Evolutionary conservation across 2,888 invertebrate genomes (phyloP).

Genomic region (Acutogordius australiensis): DNA sequence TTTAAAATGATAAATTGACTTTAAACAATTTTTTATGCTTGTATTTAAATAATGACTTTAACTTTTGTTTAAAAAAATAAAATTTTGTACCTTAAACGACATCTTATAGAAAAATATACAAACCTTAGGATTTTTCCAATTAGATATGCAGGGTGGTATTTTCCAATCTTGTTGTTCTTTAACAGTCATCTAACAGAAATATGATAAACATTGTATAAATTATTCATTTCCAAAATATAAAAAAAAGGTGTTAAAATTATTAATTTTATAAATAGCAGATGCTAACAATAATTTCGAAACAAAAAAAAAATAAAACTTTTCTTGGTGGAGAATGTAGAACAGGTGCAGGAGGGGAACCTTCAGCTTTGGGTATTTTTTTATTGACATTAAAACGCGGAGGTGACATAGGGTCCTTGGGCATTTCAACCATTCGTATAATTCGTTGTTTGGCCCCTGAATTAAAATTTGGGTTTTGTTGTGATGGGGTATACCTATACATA

Average conservation of each 20-base stretch:
- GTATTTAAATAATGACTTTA: too few relatives aligned
- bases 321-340: constrained; percentile 90
- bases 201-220: too few relatives aligned
- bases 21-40: too few relatives aligned
- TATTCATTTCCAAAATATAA: too few relatives aligned
- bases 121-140: constrained; percentile 99
- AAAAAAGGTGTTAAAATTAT: too few relatives aligned
- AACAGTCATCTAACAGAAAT: constrained; percentile 59
- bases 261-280: too few relatives aligned
- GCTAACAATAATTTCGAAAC: too few relatives aligned
- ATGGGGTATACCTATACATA: constrained; percentile 74
- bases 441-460: constrained; percentile 91
- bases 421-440: constrained; percentile 74
- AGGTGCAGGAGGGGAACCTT: constrained; percentile 91
- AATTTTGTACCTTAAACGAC: too few relatives aligned
- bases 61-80: too few relatives aligned
- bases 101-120: too few relatives aligned
- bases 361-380: constrained; percentile 88
- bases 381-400: constrained; percentile 89
- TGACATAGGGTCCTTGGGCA: constrained; percentile 84
- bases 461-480: constrained; percentile 68
- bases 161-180: constrained; percentile 99
- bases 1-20: too few relatives aligned
- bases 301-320: too few relatives aligned
- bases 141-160: constrained; percentile 87